Evolutionary conservation across 2,888 invertebrate species (phyloP).

Genomic region (Pyrochroa serraticornis): DNA sequence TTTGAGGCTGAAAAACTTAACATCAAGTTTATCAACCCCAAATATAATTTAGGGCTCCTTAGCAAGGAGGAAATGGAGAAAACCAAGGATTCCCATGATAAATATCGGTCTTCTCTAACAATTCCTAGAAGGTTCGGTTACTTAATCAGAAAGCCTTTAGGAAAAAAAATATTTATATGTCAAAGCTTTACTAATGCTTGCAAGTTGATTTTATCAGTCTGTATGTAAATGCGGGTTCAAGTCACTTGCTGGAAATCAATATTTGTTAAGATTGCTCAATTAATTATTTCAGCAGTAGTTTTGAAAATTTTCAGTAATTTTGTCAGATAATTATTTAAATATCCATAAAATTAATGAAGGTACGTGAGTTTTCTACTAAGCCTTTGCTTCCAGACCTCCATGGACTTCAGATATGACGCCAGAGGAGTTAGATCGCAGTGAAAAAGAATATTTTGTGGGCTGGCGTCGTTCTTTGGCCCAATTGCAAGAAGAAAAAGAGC

Average conservation of each 20-base stretch:
- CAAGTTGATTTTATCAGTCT: too few species aligned
- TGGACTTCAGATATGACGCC: slow-evolving; percentile 79
- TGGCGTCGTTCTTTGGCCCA: slow-evolving; percentile 87
- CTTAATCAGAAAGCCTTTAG: too few species aligned
- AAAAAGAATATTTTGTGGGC: slow-evolving; percentile 83
- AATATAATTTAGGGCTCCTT: slow-evolving; percentile 65
- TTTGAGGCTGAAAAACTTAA: slow-evolving; percentile 92
- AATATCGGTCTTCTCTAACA: slow-evolving; percentile 68
- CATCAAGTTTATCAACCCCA: slow-evolving; percentile 74
- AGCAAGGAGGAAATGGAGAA: slow-evolving; percentile 64
- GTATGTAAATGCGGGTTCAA: too few species aligned
- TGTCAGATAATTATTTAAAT: too few species aligned
- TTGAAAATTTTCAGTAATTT: too few species aligned
- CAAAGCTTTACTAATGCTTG: slow-evolving; percentile 26
- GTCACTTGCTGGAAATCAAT: too few species aligned
- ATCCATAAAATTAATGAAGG: too few species aligned
- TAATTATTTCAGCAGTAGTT: too few species aligned
- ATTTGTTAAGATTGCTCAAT: too few species aligned
- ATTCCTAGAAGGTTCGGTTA: slow-evolving; percentile 78
- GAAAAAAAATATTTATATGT: not conserved
- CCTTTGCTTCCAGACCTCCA: slow-evolving; percentile 68
- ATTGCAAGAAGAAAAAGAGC: slow-evolving; percentile 77
- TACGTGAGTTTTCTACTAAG: too few species aligned
- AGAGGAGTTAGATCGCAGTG: slow-evolving; percentile 79
- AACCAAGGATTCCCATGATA: slow-evolving; percentile 62